These are phyloP conservation scores for Microcebus jonahi DNA, from an alignment of 2,113 vertebrate genomes.

Conservation along the genomic window DNA sequence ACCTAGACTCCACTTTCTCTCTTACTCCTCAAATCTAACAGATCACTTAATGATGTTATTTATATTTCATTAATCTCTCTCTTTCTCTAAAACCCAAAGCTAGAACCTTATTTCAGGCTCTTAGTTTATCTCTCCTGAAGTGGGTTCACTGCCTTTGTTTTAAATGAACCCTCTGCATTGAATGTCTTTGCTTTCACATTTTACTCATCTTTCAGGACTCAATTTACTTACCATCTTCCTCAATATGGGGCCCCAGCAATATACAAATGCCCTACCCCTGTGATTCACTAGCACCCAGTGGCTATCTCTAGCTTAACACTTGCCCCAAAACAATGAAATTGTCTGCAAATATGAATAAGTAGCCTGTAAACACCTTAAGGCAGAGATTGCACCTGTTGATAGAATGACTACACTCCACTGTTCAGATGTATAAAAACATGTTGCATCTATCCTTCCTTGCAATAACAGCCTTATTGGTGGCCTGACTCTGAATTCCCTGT, in stretches of 20 bases:
- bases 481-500: background rate
- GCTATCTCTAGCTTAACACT: background rate
- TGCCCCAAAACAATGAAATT: background rate
- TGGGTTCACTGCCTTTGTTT: background rate
- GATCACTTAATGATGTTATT: background rate
- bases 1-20: background rate
- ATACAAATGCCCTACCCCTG: background rate
- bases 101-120: background rate
- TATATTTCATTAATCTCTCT: background rate
- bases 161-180: background rate
- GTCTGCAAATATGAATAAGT: background rate
- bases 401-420: background rate
- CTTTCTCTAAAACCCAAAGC: constrained; percentile 8
- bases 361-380: background rate
- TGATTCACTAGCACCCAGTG: background rate
- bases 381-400: background rate
- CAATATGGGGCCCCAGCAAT: background rate
- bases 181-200: background rate
- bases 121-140: background rate
- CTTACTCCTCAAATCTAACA: background rate
- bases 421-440: background rate
- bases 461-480: background rate
- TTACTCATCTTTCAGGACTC: background rate
- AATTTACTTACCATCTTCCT: background rate
- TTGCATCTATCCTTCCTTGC: background rate